Percentiles rank a stretch among this genome's conserved stretches.
phyloP scores from a whole-genome alignment of 2,888 invertebrate genomes.

The Trissonchulus sp. region DNA sequence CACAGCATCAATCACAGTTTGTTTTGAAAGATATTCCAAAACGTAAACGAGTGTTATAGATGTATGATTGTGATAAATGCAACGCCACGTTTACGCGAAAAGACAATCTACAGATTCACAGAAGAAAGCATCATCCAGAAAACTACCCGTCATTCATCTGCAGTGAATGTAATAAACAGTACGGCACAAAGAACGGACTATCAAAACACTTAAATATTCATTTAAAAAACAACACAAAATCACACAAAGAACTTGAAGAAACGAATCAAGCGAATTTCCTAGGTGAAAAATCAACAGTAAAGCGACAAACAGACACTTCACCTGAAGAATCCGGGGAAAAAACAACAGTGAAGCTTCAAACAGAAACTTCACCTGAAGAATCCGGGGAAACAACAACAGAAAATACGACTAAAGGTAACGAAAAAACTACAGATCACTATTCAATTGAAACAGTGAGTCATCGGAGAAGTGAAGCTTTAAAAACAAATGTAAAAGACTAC shows the following conservation, averaged over 20 bases:
- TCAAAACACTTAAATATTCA: neutral
- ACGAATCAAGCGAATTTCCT: too few species aligned
- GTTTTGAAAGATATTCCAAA: neutral
- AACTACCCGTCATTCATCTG: neutral
- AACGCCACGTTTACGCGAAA: neutral
- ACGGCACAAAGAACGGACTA: neutral
- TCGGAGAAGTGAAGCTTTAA: neutral
- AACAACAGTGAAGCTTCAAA: too few species aligned
- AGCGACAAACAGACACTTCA: too few species aligned
- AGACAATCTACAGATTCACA: neutral
- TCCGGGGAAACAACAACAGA: too few species aligned
- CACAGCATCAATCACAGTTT: neutral
- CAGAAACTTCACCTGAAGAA: too few species aligned
- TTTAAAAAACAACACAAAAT: too few species aligned
- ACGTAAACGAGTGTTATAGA: neutral
- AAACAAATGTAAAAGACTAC: neutral
- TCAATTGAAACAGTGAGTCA: neutral
- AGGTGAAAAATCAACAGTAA: too few species aligned
- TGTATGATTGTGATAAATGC: neutral
- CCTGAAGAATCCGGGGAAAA: too few species aligned
- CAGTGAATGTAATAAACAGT: neutral
- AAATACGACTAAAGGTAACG: too few species aligned
- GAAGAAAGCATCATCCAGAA: neutral
- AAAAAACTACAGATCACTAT: neutral
- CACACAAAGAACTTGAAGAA: too few species aligned